A percentile compares a stretch with the other conserved stretches of the same genome.
phyloP scores from a whole-genome alignment of 2,113 vertebrate species.

The Hippolais icterina region DNA sequence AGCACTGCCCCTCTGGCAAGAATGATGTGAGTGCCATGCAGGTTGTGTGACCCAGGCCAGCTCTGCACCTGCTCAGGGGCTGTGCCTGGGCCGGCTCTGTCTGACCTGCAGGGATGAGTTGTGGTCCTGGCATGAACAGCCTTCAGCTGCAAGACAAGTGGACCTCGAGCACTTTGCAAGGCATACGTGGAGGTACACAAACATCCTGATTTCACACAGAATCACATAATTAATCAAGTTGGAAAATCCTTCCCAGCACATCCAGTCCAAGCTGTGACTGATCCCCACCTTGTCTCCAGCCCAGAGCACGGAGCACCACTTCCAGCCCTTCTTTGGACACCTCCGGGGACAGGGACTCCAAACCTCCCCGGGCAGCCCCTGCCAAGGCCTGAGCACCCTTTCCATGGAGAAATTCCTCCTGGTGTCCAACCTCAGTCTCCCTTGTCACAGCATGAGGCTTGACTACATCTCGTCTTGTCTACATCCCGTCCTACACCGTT shows the following conservation, averaged over 20 bases:
- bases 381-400: not conserved
- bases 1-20: not conserved
- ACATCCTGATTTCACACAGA: not conserved
- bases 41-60: not conserved
- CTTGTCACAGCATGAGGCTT: not conserved
- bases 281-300: not conserved
- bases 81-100: not conserved
- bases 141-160: not conserved
- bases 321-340: accelerated
- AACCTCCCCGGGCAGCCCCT: not conserved
- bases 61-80: not conserved
- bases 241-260: not conserved
- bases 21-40: accelerated
- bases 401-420: not conserved
- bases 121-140: too few species aligned
- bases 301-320: not conserved
- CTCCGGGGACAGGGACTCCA: not conserved
- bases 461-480: accelerated
- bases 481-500: too few species aligned
- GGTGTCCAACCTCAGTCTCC: accelerated
- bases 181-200: accelerated
- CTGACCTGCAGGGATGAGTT: not conserved
- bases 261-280: accelerated
- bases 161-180: not conserved
- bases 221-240: not conserved